Base-by-base conservation (phyloP, 2,113 vertebrate species). In the Pogona vitticeps region DNA sequence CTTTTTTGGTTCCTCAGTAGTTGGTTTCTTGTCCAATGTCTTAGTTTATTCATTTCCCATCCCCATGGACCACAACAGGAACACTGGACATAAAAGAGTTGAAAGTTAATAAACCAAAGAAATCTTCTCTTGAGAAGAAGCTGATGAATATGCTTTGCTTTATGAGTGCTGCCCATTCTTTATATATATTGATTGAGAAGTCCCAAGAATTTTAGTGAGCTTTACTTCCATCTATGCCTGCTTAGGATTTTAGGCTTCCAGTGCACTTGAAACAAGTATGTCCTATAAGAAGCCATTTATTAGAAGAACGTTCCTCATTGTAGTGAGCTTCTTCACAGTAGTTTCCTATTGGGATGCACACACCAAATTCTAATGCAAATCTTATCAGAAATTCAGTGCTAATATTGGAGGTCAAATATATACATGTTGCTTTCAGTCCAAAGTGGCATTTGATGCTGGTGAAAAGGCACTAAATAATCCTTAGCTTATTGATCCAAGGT, bases 401-500 rank as follows among this genome's bases (percentile, higher is more conserved):
- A 9, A 31, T 61, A 46, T 70, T 65, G 59, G 86, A 38, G 67
- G 52, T 70, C 42, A 52, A 84, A 33, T 75, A 71, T 83, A 14
- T 61, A 58, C 56, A 82, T 76, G 42, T 63, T 9, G 0, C 31
- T 56, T 0, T 2, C 20, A 63, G 72, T 79, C 67, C 91, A 6
- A 33, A 68, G 26, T 91, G 91, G 90, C 88, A 87, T 87, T 82
- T 90, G 88, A 87, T 52, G 72, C 77, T 85, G 94, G 93, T 75
- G 59, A 90, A 84, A 83, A 94, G 91, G 91, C 86, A 93, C 94
- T 95, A 94, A 94, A 95, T 94, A 95, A 94, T 91, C 38, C 17
- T 89, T 93, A 88, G 82, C 90, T 88, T 91, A 95, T 97, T 0
- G 90, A 97, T 96, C 81, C 77, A 86, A 93, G 95, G 96, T 96